Percentiles rank a stretch among this genome's conserved stretches.
Evolutionary conservation across 2,113 vertebrate species (phyloP).

Genomic region (Mixornis gularis): DNA sequence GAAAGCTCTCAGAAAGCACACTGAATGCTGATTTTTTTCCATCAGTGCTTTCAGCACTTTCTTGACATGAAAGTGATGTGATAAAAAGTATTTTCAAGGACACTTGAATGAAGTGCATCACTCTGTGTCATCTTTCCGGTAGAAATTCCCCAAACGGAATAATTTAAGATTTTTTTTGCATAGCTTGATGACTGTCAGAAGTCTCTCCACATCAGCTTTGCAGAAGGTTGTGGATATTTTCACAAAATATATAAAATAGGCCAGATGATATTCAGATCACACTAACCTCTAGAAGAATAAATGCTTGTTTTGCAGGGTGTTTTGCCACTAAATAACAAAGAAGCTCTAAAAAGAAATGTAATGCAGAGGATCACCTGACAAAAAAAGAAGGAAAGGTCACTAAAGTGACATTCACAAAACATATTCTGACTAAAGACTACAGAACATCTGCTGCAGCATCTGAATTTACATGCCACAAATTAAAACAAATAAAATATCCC

Average conservation of each 20-base stretch:
- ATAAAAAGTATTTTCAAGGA: slow-evolving; percentile 31
- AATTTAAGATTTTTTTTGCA: not conserved
- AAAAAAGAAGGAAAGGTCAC: not conserved
- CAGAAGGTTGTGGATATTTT: not conserved
- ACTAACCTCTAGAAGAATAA: not conserved
- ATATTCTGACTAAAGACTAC: not conserved
- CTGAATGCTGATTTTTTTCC: not conserved
- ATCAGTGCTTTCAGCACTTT: slow-evolving; percentile 22
- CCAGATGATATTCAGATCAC: not conserved
- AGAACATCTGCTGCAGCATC: slow-evolving; percentile 6
- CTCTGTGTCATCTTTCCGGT: slow-evolving; percentile 20
- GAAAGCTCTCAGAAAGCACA: slow-evolving; percentile 2
- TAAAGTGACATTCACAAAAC: not conserved
- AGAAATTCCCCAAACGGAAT: not conserved
- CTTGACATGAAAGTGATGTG: slow-evolving; percentile 7
- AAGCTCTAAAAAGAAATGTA: not conserved
- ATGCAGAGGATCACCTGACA: not conserved
- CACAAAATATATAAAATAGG: not conserved
- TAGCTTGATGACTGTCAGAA: not conserved
- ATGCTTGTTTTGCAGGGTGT: not conserved
- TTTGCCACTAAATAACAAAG: not conserved
- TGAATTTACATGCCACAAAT: not conserved
- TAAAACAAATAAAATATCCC: not conserved
- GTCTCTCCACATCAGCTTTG: not conserved
- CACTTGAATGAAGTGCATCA: slow-evolving; percentile 21